phyloP scores from a whole-genome alignment of 2,113 vertebrate genomes.

The Stictonetta naevosa region DNA sequence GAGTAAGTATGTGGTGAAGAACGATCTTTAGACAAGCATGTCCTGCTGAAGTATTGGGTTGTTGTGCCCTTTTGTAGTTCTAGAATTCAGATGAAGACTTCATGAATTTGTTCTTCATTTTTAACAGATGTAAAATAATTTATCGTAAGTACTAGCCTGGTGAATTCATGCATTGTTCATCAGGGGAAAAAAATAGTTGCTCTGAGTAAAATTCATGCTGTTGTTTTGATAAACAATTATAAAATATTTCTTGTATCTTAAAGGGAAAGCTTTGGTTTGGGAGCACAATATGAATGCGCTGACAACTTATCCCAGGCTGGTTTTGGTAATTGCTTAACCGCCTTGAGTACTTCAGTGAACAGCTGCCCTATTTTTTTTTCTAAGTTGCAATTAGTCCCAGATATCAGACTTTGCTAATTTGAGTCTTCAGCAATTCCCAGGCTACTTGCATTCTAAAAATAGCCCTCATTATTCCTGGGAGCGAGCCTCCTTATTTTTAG shows the following conservation, averaged over 20 bases:
- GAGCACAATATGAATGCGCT: rapidly evolving
- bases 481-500: neutral
- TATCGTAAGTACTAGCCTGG: neutral
- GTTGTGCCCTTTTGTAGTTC: neutral
- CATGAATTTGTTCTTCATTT: neutral
- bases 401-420: neutral
- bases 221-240: neutral
- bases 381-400: neutral
- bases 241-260: neutral
- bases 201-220: neutral
- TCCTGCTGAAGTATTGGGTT: neutral
- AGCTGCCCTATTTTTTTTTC: neutral
- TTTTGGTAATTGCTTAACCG: neutral
- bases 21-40: neutral
- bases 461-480: neutral
- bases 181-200: neutral
- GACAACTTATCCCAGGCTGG: neutral
- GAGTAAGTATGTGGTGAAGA: neutral
- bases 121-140: neutral
- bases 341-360: neutral
- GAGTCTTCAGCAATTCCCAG: too few species aligned
- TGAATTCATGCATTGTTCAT: neutral
- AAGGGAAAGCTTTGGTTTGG: neutral
- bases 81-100: neutral
- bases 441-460: neutral